Percentiles rank a stretch among this genome's conserved stretches.
These are phyloP conservation scores for Ascaphus truei DNA, from an alignment of 2,113 vertebrate species.

Conservation along the genomic window DNA sequence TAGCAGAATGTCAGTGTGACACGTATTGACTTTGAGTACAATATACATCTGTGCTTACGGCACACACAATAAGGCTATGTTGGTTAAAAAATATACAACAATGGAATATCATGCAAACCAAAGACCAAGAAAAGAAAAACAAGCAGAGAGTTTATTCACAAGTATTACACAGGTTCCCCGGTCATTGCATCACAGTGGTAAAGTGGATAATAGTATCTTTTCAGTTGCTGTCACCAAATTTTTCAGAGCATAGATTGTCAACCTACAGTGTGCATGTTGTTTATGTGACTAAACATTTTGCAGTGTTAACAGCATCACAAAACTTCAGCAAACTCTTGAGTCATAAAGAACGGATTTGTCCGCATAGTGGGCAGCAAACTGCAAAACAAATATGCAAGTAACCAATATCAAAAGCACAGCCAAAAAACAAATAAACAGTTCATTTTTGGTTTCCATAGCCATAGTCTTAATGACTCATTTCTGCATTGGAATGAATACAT, in stretches of 20 bases:
- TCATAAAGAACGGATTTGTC: constrained; percentile 13
- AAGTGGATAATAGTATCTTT: not conserved
- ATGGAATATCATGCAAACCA: no score
- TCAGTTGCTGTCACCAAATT: not conserved
- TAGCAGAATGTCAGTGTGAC: no score
- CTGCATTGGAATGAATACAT: constrained; percentile 1
- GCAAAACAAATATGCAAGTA: constrained; percentile 12
- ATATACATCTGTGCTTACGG: no score
- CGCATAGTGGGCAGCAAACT: constrained; percentile 1
- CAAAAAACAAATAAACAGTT: constrained; percentile 15
- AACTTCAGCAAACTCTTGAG: constrained; percentile 14
- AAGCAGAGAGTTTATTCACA: no score
- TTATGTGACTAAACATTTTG: not conserved
- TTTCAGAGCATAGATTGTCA: not conserved
- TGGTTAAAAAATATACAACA: no score
- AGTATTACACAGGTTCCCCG: no score
- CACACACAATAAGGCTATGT: no score
- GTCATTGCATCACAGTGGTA: not conserved
- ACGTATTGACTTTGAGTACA: no score
- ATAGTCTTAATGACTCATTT: constrained; percentile 14
- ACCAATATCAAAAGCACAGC: constrained; percentile 18
- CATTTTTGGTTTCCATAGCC: constrained; percentile 16
- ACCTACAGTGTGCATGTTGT: not conserved
- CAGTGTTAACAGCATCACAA: constrained; percentile 1
- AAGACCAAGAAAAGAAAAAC: no score